Percentiles rank a stretch among this genome's conserved stretches.
These are phyloP conservation scores for Synergus laeviventris DNA, from an alignment of 2,888 invertebrate genomes.

Conservation along the genomic window DNA sequence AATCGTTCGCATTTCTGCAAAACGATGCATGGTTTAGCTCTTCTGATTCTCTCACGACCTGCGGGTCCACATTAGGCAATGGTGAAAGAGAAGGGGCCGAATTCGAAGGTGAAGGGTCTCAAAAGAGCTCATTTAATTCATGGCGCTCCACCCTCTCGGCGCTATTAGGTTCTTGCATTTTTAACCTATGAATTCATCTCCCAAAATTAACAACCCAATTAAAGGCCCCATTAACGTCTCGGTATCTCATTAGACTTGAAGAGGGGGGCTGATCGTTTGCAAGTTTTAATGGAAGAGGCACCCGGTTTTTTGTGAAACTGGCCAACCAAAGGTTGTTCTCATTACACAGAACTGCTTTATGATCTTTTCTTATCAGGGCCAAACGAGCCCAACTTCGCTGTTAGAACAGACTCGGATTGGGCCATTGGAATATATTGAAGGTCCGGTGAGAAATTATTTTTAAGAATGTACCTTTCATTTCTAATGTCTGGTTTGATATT, in stretches of 20 bases:
- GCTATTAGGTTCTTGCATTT: conserved; percentile 69
- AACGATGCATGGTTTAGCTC: background rate
- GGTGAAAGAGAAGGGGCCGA: conserved; percentile 40
- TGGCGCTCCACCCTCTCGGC: conserved; percentile 62
- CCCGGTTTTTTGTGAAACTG: conserved; percentile 58
- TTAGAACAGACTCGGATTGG: background rate
- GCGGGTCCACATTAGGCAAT: conserved; percentile 21
- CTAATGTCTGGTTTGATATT: no score
- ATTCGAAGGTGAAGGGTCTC: conserved; percentile 51
- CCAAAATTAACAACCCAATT: conserved; percentile 74
- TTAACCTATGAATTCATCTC: conserved; percentile 72
- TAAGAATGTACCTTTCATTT: background rate
- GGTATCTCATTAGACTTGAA: conserved; percentile 70
- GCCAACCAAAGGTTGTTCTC: conserved; percentile 20
- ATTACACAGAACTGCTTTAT: conserved; percentile 24
- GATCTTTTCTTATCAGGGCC: conserved; percentile 14
- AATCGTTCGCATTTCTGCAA: conserved; percentile 22
- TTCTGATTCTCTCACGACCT: conserved; percentile 16
- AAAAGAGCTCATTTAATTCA: conserved; percentile 69
- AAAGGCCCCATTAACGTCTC: conserved; percentile 71
- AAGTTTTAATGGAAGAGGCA: conserved; percentile 66
- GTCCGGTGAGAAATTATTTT: background rate
- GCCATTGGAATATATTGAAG: no score
- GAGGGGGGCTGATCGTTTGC: conserved; percentile 62
- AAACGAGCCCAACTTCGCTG: background rate